Base-by-base conservation (phyloP, 1,140 invertebrate species). In the Varroa destructor region DNA sequence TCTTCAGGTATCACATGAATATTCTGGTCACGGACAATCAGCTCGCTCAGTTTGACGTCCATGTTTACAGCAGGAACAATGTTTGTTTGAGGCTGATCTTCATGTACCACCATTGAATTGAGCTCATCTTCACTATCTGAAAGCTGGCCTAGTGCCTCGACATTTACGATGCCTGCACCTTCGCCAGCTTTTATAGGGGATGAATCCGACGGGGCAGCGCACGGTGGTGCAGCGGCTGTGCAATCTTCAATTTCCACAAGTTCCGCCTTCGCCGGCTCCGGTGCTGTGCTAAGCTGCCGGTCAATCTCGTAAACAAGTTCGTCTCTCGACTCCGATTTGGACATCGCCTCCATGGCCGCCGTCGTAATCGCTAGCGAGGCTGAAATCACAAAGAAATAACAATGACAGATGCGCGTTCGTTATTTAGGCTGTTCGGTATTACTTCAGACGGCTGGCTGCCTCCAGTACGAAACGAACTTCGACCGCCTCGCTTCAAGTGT, bases 1-100 rank as follows among this genome's bases (percentile, higher is more conserved):
- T 67, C 61, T 37, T 67, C 61, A 14, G 61, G 61, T 43, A 67
- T 67, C 61, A 67, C 36, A 67, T 67, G 61, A 40, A 67, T 67
- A 37, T 67, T 12, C 61, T 67, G 61, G 10, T 40, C 61, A 37
- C 61, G 61, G 12, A 67, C 37, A 12, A 67, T 67, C 61, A 67
- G 61, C 61, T 67, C 61, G 61, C 61, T 67, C 37, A 67, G 61
- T 37, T 67, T 67, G 4, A 51, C 46, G 46, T 51, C 46, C 46
- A 51, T 51, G 46, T 51, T 51, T 51, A 51, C 46, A 51, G 46
- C 46, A 8, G 46, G 46, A 51, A 51, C 46, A 37, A 67, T 67
- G 5, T 67, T 46, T 12, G 37, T 12, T 46, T 67, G 61, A 4
- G 61, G 61, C 36, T 67, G 61, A 40, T 67, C 61, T 40, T 67